Conservation (phyloP, 37 sponge, comb jelly and placozoan genomes). For the Dysidea cf. avara region DNA sequence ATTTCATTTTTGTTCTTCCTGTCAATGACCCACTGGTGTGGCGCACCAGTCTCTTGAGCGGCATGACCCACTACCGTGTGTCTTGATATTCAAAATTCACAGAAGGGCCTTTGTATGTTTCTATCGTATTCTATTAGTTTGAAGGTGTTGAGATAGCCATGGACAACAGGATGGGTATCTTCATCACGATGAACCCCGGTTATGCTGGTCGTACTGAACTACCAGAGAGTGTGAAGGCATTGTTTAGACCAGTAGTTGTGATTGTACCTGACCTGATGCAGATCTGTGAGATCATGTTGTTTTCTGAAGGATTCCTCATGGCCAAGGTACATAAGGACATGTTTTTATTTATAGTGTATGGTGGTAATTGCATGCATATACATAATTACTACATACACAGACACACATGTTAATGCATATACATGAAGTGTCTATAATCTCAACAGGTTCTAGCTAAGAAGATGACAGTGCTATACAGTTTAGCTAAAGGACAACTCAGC, state of each 20-base stretch:
- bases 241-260: conserved; percentile 98
- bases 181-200: conserved; percentile 99
- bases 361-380: not conserved
- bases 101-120: too few species aligned
- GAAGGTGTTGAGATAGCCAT: conserved; percentile 95
- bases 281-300: conserved; percentile 99
- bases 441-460: conserved; percentile 91
- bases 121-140: conserved; percentile 55
- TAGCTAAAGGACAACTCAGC: conserved; percentile 95
- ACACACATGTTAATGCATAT: not conserved
- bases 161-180: conserved; percentile 94
- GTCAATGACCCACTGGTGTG: too few species aligned
- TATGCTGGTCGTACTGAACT: conserved; percentile 99
- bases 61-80: too few species aligned
- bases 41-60: too few species aligned
- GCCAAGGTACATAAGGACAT: conserved; percentile 72
- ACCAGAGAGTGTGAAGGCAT: conserved; percentile 98
- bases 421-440: not conserved
- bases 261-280: conserved; percentile 98
- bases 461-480: conserved; percentile 99
- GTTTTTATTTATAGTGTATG: conserved; percentile 7
- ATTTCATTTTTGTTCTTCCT: not conserved
- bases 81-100: not conserved
- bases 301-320: conserved; percentile 98
- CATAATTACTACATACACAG: not conserved